Base-by-base conservation (phyloP, 1,140 invertebrate species). In the Lineus longissimus region DNA sequence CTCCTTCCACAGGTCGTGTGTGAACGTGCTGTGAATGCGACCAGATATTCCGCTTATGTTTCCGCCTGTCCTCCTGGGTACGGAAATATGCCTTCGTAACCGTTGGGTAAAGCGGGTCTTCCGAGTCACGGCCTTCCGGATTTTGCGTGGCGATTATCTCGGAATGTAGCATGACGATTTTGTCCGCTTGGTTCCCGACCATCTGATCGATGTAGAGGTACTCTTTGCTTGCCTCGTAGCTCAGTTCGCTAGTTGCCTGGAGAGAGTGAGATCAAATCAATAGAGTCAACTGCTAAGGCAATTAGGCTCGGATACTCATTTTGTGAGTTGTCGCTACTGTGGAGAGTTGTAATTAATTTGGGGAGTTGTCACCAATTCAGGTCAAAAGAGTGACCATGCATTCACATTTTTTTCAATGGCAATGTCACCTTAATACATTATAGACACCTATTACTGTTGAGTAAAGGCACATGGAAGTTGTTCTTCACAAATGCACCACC, bases 41-140 rank as follows among this genome's bases (percentile, higher is more conserved):
- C 19, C 25, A 51, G n/a, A 51, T 27, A 27, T 51, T 27, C 19
- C 19, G 19, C 70, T 62, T 71, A 23, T 64, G 33, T 31, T 68
- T 40, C 31, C 67, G 59, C 40, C 73, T 66, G 22, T 69, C 59
- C 29, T 66, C 58, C 59, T 72, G 64, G 17, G 65, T 23, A 9
- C 63, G 61, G 29, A 62, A 67, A 45, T 64, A 75, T 1, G 55
- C 54, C 45, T 63, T 70, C n/a, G 74, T 73, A n/a, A 75, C 61
- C 41, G 69, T 40, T 54, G 70, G 69, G 57, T 70, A 75, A 11
- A 63, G 65, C 45, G 67, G 67, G 55, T 75, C 74, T 40, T 66
- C 55, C 0, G 62, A 51, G 11, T 62, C 33, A 31, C 74, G 55
- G 1, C 74, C 74, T 17, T 66, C 61, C 22, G 62, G 63, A 11